These are phyloP conservation scores for Urosaurus nigricauda DNA, from an alignment of 2,797 vertebrate species.

Conservation along the genomic window DNA sequence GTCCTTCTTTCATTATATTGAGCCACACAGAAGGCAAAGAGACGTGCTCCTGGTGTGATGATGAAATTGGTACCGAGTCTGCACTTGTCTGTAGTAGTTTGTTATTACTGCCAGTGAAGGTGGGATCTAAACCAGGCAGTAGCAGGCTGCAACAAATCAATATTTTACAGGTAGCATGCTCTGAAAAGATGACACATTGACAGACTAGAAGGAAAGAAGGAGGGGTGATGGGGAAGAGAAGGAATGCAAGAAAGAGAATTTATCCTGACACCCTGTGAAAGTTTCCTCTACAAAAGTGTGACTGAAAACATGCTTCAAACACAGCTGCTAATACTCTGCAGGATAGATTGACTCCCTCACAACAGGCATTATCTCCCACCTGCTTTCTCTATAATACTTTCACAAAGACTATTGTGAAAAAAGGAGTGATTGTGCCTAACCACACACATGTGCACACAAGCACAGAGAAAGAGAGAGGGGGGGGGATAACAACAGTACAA, in stretches of 20 bases:
- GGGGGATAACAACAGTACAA: not conserved
- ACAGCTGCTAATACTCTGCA: conserved; percentile 48
- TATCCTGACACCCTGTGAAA: conserved; percentile 79
- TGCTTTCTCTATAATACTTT: conserved; percentile 47
- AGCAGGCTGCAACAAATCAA: conserved; percentile 85
- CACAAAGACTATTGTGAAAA: conserved; percentile 30
- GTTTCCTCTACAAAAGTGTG: conserved; percentile 72
- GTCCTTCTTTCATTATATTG: conserved; percentile 79
- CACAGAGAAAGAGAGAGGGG: not conserved
- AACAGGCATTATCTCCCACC: conserved; percentile 62
- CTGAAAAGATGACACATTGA: conserved; percentile 84
- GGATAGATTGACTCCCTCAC: conserved; percentile 61
- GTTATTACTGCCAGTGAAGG: conserved; percentile 80
- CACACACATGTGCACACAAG: no score
- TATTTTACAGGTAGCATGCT: conserved; percentile 86
- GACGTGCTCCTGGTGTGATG: conserved; percentile 65
- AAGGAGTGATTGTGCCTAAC: not conserved
- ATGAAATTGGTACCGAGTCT: conserved; percentile 75
- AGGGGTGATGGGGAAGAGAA: conserved; percentile 57
- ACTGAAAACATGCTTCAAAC: conserved; percentile 69
- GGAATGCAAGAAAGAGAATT: conserved; percentile 66
- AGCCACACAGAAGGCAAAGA: conserved; percentile 75
- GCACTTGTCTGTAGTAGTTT: conserved; percentile 80
- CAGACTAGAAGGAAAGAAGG: conserved; percentile 76
- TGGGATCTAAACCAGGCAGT: conserved; percentile 83